Evolutionary conservation across 2,888 invertebrate species (phyloP).

Genomic region (Phytoseiulus persimilis): DNA sequence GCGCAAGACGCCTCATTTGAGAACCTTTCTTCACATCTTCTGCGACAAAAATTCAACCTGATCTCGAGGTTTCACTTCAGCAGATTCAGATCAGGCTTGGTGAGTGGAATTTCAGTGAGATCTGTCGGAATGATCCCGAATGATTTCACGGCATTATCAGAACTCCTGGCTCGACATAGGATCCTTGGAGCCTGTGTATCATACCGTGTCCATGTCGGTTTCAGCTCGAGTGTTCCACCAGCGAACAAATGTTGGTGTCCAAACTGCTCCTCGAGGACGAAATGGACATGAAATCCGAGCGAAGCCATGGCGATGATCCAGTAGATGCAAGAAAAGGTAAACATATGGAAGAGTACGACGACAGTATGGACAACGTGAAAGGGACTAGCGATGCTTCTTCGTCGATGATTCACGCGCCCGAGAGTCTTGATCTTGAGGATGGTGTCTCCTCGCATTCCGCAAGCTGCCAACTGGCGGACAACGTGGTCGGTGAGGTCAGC

Average conservation of each 20-base stretch:
- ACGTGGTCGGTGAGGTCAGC: not conserved
- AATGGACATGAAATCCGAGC: slow-evolving; percentile 31
- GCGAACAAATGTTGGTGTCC: slow-evolving; percentile 26
- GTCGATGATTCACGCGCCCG: slow-evolving; percentile 7
- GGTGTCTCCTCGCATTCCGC: slow-evolving; percentile 13
- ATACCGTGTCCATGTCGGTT: not conserved
- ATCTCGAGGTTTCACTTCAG: slow-evolving; percentile 21
- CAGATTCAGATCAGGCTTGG: slow-evolving; percentile 23
- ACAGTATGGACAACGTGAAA: slow-evolving; percentile 5
- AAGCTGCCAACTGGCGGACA: not conserved
- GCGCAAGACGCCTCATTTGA: slow-evolving; percentile 30
- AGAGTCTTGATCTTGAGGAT: slow-evolving; percentile 32
- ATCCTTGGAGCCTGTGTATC: not conserved
- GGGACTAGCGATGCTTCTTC: not conserved
- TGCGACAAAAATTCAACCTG: slow-evolving; percentile 11
- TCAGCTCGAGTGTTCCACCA: not conserved
- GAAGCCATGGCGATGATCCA: not conserved
- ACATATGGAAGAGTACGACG: slow-evolving; percentile 5
- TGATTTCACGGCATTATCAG: no score
- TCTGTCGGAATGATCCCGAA: no score
- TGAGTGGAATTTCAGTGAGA: not conserved
- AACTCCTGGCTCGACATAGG: not conserved
- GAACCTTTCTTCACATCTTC: slow-evolving; percentile 18
- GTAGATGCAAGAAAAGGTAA: slow-evolving; percentile 5
- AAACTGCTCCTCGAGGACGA: slow-evolving; percentile 29